A percentile compares a stretch with the other conserved stretches of the same genome.
Conservation (phyloP, 1,140 invertebrate species). For the Yoshiicerus persimilis region DNA sequence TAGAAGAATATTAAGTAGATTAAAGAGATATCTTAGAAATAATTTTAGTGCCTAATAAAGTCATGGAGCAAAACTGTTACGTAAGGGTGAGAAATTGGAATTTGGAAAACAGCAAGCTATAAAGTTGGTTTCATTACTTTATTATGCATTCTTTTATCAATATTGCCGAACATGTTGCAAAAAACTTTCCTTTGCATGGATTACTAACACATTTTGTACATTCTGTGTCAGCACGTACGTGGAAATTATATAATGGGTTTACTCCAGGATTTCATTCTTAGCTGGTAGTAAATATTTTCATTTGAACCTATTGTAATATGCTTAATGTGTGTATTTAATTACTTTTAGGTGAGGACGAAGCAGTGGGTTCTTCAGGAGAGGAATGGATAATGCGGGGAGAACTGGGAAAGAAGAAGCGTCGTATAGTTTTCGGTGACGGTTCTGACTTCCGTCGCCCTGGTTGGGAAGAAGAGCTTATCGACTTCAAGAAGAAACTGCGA, state of each 20-base stretch:
- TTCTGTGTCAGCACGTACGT: neutral
- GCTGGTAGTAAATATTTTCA: neutral
- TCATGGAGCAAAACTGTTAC: no score
- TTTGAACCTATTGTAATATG: neutral
- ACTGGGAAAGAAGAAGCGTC: slow-evolving; percentile 43
- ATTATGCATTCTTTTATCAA: no score
- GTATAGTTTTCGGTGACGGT: slow-evolving; percentile 64
- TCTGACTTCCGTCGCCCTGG: slow-evolving; percentile 69
- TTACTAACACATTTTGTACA: neutral
- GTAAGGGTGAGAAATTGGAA: no score
- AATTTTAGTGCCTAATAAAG: no score
- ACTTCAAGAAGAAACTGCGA: slow-evolving; percentile 74
- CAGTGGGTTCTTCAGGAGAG: slow-evolving; percentile 52
- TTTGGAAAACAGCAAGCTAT: no score
- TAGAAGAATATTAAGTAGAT: no score
- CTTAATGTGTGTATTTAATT: neutral
- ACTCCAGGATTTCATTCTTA: neutral
- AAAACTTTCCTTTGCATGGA: no score
- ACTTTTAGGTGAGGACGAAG: slow-evolving; percentile 54
- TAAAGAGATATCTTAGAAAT: no score
- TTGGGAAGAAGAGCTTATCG: slow-evolving; percentile 77
- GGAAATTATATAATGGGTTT: neutral
- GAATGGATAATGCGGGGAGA: slow-evolving; percentile 50
- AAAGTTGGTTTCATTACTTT: no score
- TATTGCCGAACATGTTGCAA: no score